A percentile compares a stretch with the other conserved stretches of the same genome.
phyloP scores from a whole-genome alignment of 2,113 vertebrate species.

The Chrysochloris asiatica region DNA sequence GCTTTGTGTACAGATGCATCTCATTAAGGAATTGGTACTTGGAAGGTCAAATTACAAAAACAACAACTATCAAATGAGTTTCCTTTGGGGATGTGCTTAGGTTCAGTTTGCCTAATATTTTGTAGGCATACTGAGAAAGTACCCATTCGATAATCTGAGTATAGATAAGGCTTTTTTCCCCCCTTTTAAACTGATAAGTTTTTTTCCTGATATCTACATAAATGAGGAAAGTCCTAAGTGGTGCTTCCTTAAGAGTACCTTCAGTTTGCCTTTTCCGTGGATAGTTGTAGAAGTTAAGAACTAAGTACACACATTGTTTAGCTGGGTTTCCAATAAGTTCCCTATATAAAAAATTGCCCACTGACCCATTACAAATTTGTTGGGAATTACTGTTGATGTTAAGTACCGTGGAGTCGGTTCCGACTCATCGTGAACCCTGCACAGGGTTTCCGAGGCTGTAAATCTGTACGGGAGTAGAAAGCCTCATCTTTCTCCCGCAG shows the following conservation, averaged over 20 bases:
- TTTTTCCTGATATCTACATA: neutral
- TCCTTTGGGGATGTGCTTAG: neutral
- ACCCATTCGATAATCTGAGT: neutral
- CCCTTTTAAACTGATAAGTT: neutral
- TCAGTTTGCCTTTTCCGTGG: conserved; percentile 20
- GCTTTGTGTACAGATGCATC: neutral
- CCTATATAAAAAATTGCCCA: neutral
- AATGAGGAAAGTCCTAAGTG: neutral
- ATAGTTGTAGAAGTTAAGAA: conserved; percentile 32
- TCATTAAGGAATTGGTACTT: neutral
- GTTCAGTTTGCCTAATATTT: too few relatives aligned
- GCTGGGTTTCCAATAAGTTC: neutral
- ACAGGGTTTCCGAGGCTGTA: too few relatives aligned
- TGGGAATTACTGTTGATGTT: neutral
- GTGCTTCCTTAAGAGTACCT: neutral
- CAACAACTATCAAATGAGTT: neutral
- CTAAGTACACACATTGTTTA: neutral
- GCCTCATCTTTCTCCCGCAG: too few relatives aligned
- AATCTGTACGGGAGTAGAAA: too few relatives aligned
- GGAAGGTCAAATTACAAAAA: neutral
- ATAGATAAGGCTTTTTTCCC: neutral
- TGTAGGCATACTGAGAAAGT: too few relatives aligned
- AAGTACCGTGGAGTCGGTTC: too few relatives aligned
- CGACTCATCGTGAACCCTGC: too few relatives aligned
- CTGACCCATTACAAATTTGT: neutral